Percentiles rank a stretch among this genome's conserved stretches.
Conservation (phyloP, 1,140 invertebrate species). For the Habropoda laboriosa region DNA sequence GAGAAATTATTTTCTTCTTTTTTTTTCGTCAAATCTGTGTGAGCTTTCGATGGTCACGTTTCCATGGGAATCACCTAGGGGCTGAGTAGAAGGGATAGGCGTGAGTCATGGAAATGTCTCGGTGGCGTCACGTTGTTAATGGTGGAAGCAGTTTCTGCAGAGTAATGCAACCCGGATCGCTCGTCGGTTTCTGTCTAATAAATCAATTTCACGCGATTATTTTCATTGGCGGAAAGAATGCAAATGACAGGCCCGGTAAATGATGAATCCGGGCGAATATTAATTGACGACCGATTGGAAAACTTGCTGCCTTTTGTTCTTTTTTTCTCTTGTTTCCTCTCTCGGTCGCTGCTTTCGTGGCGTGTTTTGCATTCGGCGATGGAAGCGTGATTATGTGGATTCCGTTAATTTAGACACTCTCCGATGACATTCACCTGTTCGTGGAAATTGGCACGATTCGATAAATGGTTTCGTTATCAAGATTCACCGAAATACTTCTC, state of each 20-base stretch:
- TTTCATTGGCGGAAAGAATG: neutral
- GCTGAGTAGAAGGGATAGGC: neutral
- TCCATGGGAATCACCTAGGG: neutral
- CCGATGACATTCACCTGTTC: no score
- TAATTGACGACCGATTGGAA: neutral
- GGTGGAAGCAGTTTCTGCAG: conserved; percentile 14
- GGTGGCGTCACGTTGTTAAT: conserved; percentile 1
- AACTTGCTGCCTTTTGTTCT: neutral
- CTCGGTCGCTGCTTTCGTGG: no score
- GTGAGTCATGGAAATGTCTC: conserved; percentile 33
- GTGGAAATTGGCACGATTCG: no score
- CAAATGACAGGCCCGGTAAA: conserved; percentile 4
- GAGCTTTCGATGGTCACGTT: neutral
- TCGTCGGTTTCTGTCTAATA: conserved; percentile 25
- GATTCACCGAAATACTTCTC: no score
- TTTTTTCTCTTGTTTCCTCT: no score
- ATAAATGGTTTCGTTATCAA: no score
- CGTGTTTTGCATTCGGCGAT: no score
- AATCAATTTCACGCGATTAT: conserved; percentile 24
- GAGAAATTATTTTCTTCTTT: neutral
- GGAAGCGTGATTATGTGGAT: no score
- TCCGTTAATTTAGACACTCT: no score
- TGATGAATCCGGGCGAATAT: neutral
- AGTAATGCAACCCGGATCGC: conserved; percentile 4
- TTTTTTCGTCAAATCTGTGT: neutral